Base-by-base conservation (phyloP, 1,140 invertebrate species). In the Arctopsyche grandis region DNA sequence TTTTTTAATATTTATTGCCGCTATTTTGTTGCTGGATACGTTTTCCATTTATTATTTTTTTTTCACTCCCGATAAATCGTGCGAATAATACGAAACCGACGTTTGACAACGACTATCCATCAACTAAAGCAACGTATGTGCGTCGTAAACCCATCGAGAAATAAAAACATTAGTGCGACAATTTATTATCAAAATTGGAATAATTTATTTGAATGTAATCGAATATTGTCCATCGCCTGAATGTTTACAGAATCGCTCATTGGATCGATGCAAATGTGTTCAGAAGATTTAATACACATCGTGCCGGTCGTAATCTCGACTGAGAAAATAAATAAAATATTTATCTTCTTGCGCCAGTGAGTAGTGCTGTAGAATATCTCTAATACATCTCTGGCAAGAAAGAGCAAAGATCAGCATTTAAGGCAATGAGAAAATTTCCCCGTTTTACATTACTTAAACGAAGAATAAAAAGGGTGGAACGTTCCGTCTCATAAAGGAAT, bases 1-100 rank as follows among this genome's bases (percentile, higher is more conserved):
- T 44, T 78, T 43, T 71, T 71, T 16, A 78, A 73, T 73, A 73
- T 79, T 79, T 73, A 73, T 79, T 56, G 48, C 63, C 38, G 22
- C 69, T 79, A 79, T 79, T 79, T 73, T 26, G 63, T 77, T 63
- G 24, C 19, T 60, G n/a, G 56, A 60, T 60, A 19, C 56, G 56
- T 19, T 60, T 9, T 21, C 16, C 56, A n/a, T 16, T 19, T 60
- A 60, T 19, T 60, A 21, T 60, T 69, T 69, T 69, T 69, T 69
- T 69, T 10, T 9, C 69, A 26, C 26, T 22, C 4, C 14, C 69
- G 69, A 43, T 73, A 73, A 73, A 73, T 73, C 69, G 56, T 16
- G 46, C 46, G 46, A 73, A 73, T 73, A 70, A 70, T 44, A 43
- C 69, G 38, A 73, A 73, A 73, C 69, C 69, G 29, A 38, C 69